phyloP scores from a whole-genome alignment of 2,113 vertebrate genomes.

The Galemys pyrenaicus region DNA sequence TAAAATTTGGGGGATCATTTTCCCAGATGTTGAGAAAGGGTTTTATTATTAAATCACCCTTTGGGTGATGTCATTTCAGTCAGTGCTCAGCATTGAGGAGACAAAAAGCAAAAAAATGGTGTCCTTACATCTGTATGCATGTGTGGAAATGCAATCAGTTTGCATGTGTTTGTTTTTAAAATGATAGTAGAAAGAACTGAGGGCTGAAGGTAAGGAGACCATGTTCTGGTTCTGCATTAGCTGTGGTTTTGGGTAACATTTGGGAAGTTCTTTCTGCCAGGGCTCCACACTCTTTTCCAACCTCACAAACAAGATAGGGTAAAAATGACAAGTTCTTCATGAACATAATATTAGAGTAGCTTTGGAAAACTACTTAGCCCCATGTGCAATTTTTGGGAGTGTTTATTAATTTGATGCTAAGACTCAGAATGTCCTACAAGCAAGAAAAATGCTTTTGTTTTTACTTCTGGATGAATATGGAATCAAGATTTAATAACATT shows the following conservation, averaged over 20 bases:
- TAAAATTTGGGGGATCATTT: not conserved
- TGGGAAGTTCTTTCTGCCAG: not conserved
- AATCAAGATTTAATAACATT: not conserved
- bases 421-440: not conserved
- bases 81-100: not conserved
- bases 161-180: not conserved
- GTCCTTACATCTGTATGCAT: not conserved
- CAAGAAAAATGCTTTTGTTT: constrained; percentile 14
- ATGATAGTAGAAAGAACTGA: not conserved
- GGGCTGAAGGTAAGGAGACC: not conserved
- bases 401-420: not conserved
- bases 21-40: not conserved
- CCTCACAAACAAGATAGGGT: not conserved
- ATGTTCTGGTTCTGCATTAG: not conserved
- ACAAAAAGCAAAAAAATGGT: not conserved
- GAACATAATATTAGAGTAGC: not conserved
- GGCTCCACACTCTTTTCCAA: not conserved
- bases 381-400: not conserved
- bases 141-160: not conserved
- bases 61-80: not conserved
- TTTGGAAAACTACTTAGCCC: not conserved
- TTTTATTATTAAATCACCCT: not conserved
- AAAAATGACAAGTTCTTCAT: not conserved
- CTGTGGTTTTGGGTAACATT: not conserved
- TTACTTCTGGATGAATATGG: not conserved